Evolutionary conservation across 2,888 invertebrate genomes (phyloP).

Genomic region (Anorthoa munda): DNA sequence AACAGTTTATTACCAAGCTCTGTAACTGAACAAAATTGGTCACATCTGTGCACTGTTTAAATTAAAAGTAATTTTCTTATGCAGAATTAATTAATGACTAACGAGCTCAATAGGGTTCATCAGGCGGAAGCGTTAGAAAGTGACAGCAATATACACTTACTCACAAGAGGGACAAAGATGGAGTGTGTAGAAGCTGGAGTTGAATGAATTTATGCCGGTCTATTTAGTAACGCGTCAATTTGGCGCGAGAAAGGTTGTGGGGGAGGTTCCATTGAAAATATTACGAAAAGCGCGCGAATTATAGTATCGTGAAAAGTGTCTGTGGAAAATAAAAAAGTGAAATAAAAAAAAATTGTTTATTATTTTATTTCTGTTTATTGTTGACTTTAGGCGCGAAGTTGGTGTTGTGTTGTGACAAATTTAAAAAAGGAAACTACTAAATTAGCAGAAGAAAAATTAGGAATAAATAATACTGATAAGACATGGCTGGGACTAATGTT

Average conservation of each 20-base stretch:
- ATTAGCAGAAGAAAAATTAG: slow-evolving; percentile 59
- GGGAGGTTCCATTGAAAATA: slow-evolving; percentile 65
- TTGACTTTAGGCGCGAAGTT: slow-evolving; percentile 10
- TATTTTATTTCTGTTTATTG: neutral
- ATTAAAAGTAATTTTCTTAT: slow-evolving; percentile 91
- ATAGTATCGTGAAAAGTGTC: slow-evolving; percentile 65
- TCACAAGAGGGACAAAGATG: slow-evolving; percentile 72
- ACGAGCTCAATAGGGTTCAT: slow-evolving; percentile 91
- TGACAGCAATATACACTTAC: slow-evolving; percentile 67
- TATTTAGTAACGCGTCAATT: slow-evolving; percentile 90
- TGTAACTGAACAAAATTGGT: slow-evolving; percentile 71
- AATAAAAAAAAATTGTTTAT: slow-evolving; percentile 30
- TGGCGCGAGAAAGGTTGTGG: slow-evolving; percentile 88
- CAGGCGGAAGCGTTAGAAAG: slow-evolving; percentile 87
- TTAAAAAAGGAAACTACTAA: slow-evolving; percentile 32
- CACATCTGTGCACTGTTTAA: slow-evolving; percentile 89
- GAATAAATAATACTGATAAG: slow-evolving; percentile 82
- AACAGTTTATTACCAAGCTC: slow-evolving; percentile 58
- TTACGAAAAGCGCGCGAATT: slow-evolving; percentile 82
- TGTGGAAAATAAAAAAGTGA: slow-evolving; percentile 54
- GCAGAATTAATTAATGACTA: slow-evolving; percentile 91
- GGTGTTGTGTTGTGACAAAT: slow-evolving; percentile 50
- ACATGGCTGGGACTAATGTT: slow-evolving; percentile 78
- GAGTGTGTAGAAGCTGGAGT: slow-evolving; percentile 82
- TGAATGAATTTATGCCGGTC: slow-evolving; percentile 91